Percentiles rank a stretch among this genome's conserved stretches.
Evolutionary conservation across 2,888 invertebrate species (phyloP).

Genomic region (Torymus tubicola): DNA sequence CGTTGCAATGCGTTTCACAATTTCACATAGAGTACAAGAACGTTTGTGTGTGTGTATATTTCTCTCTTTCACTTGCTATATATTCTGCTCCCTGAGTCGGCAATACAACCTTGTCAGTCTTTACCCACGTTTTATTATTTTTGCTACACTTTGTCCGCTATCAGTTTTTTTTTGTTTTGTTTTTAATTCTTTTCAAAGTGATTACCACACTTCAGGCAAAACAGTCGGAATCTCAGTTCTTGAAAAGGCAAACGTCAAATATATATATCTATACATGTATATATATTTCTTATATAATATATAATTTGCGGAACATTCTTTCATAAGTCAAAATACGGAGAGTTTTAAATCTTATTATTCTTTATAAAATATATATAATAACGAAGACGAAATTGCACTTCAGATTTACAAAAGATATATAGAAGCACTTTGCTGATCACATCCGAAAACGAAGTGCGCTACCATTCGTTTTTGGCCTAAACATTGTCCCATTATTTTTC

Average conservation of each 20-base stretch:
- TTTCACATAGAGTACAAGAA: constrained; percentile 59
- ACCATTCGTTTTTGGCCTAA: constrained; percentile 49
- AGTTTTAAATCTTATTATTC: constrained; percentile 43
- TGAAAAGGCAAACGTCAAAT: constrained; percentile 63
- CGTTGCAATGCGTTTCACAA: constrained; percentile 59
- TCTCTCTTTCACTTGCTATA: constrained; percentile 60
- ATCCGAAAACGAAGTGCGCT: constrained; percentile 45
- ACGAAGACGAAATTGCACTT: constrained; percentile 57
- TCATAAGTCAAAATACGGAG: constrained; percentile 48
- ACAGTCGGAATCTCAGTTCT: constrained; percentile 57
- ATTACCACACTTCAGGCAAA: constrained; percentile 59
- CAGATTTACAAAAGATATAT: constrained; percentile 50
- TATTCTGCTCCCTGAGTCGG: constrained; percentile 73
- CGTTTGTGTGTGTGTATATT: constrained; percentile 15
- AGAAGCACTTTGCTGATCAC: constrained; percentile 58
- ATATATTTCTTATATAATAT: constrained; percentile 15
- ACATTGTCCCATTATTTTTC: constrained; percentile 28
- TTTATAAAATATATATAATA: constrained; percentile 51
- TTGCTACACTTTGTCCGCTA: constrained; percentile 52
- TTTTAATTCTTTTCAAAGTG: constrained; percentile 57
- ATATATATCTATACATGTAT: constrained; percentile 29
- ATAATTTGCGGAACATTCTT: constrained; percentile 51
- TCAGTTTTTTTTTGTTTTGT: constrained; percentile 37
- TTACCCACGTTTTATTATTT: constrained; percentile 63
- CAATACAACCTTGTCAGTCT: constrained; percentile 74